Conservation (phyloP, 2,113 vertebrate genomes). For the Myanophis thanlyinensis region DNA sequence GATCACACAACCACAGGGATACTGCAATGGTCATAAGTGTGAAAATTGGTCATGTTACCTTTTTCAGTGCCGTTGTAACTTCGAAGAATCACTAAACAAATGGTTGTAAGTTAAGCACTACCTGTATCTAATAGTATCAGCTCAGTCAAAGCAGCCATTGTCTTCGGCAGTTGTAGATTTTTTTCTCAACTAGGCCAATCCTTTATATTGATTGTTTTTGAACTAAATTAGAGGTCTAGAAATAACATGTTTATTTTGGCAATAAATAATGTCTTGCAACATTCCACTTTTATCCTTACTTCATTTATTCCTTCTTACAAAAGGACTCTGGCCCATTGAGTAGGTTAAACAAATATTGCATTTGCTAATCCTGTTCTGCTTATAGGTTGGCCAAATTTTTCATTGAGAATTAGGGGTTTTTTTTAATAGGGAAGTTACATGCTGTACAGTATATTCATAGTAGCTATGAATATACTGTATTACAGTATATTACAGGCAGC, state of each 20-base stretch:
- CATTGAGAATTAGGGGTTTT: neutral
- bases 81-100: too few relatives aligned
- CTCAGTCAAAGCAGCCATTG: neutral
- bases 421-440: neutral
- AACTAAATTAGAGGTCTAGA: neutral
- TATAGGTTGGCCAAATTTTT: neutral
- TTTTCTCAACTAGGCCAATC: neutral
- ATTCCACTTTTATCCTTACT: neutral
- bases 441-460: too few relatives aligned
- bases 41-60: too few relatives aligned
- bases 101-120: too few relatives aligned
- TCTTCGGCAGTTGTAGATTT: neutral
- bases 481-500: too few relatives aligned
- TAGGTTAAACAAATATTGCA: neutral
- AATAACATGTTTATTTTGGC: neutral
- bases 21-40: too few relatives aligned
- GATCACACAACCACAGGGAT: too few relatives aligned
- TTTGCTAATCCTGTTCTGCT: neutral
- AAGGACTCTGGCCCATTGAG: neutral
- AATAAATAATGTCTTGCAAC: neutral
- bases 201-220: neutral
- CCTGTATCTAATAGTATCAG: neutral
- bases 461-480: too few relatives aligned
- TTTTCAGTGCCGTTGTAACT: too few relatives aligned
- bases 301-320: neutral